phyloP scores from a whole-genome alignment of 2,113 vertebrate species.

The Taurulus bubalis region DNA sequence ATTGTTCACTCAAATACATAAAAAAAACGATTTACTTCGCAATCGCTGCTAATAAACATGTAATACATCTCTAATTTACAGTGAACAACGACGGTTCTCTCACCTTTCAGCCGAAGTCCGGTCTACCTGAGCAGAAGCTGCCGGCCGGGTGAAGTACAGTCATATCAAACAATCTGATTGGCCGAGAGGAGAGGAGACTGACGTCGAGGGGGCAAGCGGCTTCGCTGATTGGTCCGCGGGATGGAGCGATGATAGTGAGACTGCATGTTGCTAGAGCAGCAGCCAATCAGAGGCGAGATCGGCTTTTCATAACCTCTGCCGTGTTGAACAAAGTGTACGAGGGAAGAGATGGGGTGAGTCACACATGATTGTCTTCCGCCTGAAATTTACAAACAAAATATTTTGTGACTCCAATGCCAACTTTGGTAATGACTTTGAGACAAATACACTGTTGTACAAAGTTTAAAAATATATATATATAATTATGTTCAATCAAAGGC shows the following conservation, averaged over 20 bases:
- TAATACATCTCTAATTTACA: not conserved
- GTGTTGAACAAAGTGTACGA: not conserved
- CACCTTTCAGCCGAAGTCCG: constrained; percentile 56
- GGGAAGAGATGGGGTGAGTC: constrained; percentile 45
- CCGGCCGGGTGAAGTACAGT: constrained; percentile 59
- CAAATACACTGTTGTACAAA: not conserved
- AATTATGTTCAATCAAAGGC: not conserved
- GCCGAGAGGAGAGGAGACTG: constrained; percentile 61
- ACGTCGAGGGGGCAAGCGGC: constrained; percentile 48
- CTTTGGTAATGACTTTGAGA: not conserved
- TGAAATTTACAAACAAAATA: not conserved
- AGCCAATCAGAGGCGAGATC: constrained; percentile 72
- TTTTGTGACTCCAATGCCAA: not conserved
- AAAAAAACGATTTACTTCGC: not conserved
- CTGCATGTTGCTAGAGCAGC: constrained; percentile 54
- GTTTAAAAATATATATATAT: not conserved
- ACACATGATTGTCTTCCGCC: not conserved
- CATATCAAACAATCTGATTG: constrained; percentile 67
- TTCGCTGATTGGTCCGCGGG: constrained; percentile 73
- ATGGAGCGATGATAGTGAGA: constrained; percentile 88
- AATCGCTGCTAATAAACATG: not conserved
- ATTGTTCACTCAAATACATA: not conserved
- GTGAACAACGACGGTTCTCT: not conserved
- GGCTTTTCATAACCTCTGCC: constrained; percentile 53
- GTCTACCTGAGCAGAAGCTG: constrained; percentile 73